Base-by-base conservation (phyloP, 2,113 vertebrate genomes). In the Semnornis frantzii region DNA sequence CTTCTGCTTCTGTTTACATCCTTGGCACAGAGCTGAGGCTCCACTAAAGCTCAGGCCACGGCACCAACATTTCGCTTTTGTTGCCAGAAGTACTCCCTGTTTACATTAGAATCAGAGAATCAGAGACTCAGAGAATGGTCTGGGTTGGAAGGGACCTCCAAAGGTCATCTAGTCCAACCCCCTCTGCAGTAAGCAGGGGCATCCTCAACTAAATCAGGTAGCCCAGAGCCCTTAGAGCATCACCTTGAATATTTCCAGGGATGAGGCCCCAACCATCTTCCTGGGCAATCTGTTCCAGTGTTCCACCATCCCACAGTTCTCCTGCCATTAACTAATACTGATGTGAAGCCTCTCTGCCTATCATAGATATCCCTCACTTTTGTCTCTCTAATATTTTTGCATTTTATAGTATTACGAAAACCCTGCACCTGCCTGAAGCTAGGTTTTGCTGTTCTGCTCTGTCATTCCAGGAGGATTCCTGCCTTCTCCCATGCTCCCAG, bases 311-410 rank as follows among this genome's bases (percentile, higher is more conserved):
- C 55, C 1, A 1, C 28, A 24, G 44, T 25, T 12, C 1, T 42
- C 55, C 50, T 80, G 44, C 52, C 9, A 1, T 10, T 77, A 71
- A 20, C 27, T 27, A 46, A 74, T 15, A 4, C 21, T 21, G 58
- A 64, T n/a, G 25, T 37, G 55, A 57, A 85, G 37, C 63, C 55
- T 85, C 87, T 27, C 55, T 82, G 54, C 4, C 66, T 44, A 15
- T 25, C 4, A 2, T 12, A 50, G 46, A 44, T 2, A 0, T 42
- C 12, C 24, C 30, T 1, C 1, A 2, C 10, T 84, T 87, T 58
- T 23, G 14, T 24, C 15, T 66, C 34, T 85, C 19, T 21, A 31
- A 30, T 58, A 3, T 73, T 18, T 72, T 75, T 82, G 39, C 19
- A 21, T 93, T 74, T 52, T 33, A 21, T n/a, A 68, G 24, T 50